A percentile compares a stretch with the other conserved stretches of the same genome.
These are phyloP conservation scores for Karalla daura DNA, from an alignment of 2,797 vertebrate species.

Conservation along the genomic window DNA sequence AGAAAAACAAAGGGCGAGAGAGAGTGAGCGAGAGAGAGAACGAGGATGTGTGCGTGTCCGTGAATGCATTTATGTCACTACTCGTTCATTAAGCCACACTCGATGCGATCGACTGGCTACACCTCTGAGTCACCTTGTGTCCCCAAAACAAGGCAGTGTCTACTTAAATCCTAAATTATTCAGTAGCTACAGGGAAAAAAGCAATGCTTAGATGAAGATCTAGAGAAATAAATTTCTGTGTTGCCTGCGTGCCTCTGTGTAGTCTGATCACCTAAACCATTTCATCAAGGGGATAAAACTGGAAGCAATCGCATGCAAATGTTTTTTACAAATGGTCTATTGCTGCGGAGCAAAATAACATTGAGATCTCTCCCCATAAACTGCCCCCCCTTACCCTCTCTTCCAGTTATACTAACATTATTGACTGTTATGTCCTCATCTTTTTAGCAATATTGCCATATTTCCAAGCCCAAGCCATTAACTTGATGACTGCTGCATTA, in stretches of 20 bases:
- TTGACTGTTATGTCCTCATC: too few species aligned
- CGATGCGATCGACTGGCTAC: neutral
- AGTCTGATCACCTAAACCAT: neutral
- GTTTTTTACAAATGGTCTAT: neutral
- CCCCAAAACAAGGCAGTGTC: neutral
- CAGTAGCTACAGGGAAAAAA: neutral
- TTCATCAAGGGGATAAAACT: neutral
- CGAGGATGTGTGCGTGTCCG: neutral
- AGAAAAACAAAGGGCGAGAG: neutral
- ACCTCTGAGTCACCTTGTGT: neutral
- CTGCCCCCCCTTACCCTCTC: too few species aligned
- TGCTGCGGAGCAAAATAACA: neutral
- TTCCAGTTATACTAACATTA: too few species aligned
- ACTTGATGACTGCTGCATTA: neutral
- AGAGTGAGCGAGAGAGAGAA: neutral
- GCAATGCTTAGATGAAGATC: neutral
- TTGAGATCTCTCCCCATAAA: too few species aligned
- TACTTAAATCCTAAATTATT: neutral
- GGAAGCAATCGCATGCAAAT: neutral
- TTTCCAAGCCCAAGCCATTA: neutral
- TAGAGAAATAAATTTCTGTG: neutral
- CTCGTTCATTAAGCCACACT: conserved; percentile 1
- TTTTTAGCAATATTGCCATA: neutral
- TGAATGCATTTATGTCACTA: conserved; percentile 7
- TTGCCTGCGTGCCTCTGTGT: neutral